Evolutionary conservation across 1,140 invertebrate species (phyloP).

Genomic region (Chrysopa pallens): DNA sequence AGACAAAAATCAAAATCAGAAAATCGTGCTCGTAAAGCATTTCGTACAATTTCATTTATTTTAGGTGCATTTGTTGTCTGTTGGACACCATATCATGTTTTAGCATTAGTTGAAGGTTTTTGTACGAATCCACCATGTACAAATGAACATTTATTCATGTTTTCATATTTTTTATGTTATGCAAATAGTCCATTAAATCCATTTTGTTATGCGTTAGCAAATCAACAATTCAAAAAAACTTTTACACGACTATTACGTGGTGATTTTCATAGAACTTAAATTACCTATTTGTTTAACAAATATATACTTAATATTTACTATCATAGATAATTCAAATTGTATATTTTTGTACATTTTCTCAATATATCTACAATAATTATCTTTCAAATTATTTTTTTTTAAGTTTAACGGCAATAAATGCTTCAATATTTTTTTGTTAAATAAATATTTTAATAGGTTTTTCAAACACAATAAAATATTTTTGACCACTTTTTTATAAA

Average conservation of each 20-base stretch:
- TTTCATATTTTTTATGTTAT: slow-evolving; percentile 98
- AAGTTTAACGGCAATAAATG: no score
- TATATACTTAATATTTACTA: no score
- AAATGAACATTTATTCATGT: slow-evolving; percentile 89
- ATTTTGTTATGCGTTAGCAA: slow-evolving; percentile 96
- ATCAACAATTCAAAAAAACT: slow-evolving; percentile 98
- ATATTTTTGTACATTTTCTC: no score
- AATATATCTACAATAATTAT: no score
- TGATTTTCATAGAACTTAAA: slow-evolving; percentile 77
- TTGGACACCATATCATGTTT: slow-evolving; percentile 98
- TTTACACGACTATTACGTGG: slow-evolving; percentile 87
- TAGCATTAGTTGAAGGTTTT: slow-evolving; percentile 91
- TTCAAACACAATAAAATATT: no score
- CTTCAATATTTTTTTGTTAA: no score
- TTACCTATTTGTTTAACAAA: no score
- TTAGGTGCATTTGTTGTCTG: slow-evolving; percentile 96
- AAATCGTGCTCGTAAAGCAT: slow-evolving; percentile 93
- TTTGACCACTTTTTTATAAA: no score
- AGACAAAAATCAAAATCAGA: slow-evolving; percentile 93
- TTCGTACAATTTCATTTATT: slow-evolving; percentile 97
- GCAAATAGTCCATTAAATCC: slow-evolving; percentile 97
- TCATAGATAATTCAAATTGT: no score
- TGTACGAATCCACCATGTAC: slow-evolving; percentile 75
- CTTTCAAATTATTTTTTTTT: no score
- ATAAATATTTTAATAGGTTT: no score